These are phyloP conservation scores for Gallinago stenura DNA, from an alignment of 2,797 vertebrate genomes.

Conservation along the genomic window DNA sequence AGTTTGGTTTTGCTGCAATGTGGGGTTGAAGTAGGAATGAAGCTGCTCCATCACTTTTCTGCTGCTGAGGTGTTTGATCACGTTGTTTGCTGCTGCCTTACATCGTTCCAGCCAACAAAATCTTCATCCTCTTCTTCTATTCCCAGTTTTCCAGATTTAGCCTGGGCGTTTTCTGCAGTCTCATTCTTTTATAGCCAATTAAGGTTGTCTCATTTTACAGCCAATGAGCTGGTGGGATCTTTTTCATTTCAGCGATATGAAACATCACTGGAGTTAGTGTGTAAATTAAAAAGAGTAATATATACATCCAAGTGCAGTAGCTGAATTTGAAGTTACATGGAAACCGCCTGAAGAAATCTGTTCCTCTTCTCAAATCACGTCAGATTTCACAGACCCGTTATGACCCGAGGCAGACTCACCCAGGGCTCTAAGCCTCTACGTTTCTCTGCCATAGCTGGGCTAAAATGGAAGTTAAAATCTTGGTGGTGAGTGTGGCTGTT, in stretches of 20 bases:
- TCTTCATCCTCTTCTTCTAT: neutral
- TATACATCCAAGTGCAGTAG: neutral
- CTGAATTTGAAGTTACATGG: neutral
- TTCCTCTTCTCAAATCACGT: neutral
- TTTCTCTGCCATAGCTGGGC: neutral
- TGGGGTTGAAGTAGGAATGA: neutral
- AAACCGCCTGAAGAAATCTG: neutral
- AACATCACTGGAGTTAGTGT: neutral
- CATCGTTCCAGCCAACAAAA: neutral
- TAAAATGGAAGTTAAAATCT: neutral
- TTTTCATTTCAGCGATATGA: neutral
- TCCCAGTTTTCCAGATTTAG: neutral
- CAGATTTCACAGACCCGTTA: neutral
- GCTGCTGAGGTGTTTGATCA: neutral
- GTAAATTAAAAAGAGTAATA: neutral
- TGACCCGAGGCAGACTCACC: neutral
- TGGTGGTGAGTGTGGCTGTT: neutral
- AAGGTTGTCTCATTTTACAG: neutral
- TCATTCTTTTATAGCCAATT: neutral
- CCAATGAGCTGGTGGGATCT: neutral
- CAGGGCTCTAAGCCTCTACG: neutral
- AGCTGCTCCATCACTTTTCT: neutral
- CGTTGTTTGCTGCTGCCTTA: neutral
- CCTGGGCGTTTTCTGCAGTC: neutral
- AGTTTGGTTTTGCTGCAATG: neutral